Base-by-base conservation (phyloP, 2,113 vertebrate genomes). In the Chloebia gouldiae region DNA sequence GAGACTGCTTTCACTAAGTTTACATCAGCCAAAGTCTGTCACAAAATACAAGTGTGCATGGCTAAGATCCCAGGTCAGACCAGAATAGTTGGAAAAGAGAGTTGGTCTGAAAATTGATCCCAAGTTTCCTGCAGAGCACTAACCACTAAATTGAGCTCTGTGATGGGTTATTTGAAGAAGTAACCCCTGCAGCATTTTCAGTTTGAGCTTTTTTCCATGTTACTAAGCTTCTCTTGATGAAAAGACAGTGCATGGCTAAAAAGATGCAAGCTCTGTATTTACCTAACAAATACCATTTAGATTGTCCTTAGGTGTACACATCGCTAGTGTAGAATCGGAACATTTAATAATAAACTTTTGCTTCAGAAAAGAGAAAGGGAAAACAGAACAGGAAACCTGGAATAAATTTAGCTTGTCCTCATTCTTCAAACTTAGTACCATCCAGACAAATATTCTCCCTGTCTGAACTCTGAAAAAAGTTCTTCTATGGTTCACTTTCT, bases 361-460 rank as follows among this genome's bases (percentile, higher is more conserved):
- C 49, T 76, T 71, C n/a, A 1, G 5, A 87, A 93, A 83, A 86
- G 56, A 81, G 61, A 95, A 94, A 75, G 44, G 39, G 56, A 93
- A 96, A 95, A 93, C 30, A 82, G 92, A 93, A 90, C 73, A 92
- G 95, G 86, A 97, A 97, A 92, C 86, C 91, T 95, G 96, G 95
- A 96, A 95, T 91, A 95, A 93, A 94, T 96, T 95, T 95, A 92
- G 77, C 91, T 87, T 94, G 86, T 91, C 86, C 61, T 92, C 86
- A 93, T 95, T 97, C 91, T 92, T 89, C 89, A 95, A 79, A 72
- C 70, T 95, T 72, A 69, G 81, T 87, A 93, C 53, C 70, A 91
- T 84, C 78, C 86, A 92, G 86, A 93, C 61, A 92, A 95, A 95
- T 89, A 93, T 47, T 84, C 73, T 85, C 89, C 63, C 89, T 87